Percentiles rank a stretch among this genome's conserved stretches.
phyloP scores from a whole-genome alignment of 2,113 vertebrate species.

The Atractosteus spatula region DNA sequence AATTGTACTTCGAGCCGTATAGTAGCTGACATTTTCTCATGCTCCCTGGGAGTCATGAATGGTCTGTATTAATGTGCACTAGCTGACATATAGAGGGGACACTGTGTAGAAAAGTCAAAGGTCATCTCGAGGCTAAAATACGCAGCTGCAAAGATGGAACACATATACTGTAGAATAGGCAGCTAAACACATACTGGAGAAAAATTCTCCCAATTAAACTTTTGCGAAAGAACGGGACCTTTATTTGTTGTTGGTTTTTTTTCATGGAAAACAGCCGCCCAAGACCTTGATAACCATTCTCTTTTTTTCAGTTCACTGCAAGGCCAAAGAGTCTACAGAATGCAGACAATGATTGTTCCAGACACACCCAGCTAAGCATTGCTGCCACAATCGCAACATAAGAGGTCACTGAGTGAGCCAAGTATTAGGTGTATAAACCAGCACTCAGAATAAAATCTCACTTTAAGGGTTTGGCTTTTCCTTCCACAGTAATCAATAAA shows the following conservation, averaged over 20 bases:
- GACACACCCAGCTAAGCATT: not conserved
- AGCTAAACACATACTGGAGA: conserved; percentile 14
- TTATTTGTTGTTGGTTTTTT: not conserved
- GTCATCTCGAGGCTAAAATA: conserved; percentile 18
- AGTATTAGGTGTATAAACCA: too few species aligned
- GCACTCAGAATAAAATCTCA: too few species aligned
- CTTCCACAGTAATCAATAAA: too few species aligned
- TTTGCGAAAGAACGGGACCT: conserved; percentile 9
- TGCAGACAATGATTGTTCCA: not conserved
- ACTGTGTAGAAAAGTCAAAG: not conserved
- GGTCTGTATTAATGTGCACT: not conserved
- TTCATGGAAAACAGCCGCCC: not conserved
- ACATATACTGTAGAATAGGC: not conserved
- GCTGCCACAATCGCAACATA: too few species aligned
- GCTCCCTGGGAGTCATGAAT: conserved; percentile 1
- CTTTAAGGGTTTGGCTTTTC: too few species aligned
- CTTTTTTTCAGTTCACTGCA: not conserved
- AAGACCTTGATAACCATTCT: not conserved
- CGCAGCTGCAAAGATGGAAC: conserved; percentile 15
- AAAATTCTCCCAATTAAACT: conserved; percentile 3
- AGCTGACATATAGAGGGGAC: conserved; percentile 5
- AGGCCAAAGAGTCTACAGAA: not conserved
- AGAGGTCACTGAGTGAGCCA: too few species aligned
- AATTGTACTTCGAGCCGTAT: conserved; percentile 15
- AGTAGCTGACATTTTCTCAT: conserved; percentile 37